phyloP scores from a whole-genome alignment of 2,888 invertebrate genomes.

The Phyllotreta striolata region DNA sequence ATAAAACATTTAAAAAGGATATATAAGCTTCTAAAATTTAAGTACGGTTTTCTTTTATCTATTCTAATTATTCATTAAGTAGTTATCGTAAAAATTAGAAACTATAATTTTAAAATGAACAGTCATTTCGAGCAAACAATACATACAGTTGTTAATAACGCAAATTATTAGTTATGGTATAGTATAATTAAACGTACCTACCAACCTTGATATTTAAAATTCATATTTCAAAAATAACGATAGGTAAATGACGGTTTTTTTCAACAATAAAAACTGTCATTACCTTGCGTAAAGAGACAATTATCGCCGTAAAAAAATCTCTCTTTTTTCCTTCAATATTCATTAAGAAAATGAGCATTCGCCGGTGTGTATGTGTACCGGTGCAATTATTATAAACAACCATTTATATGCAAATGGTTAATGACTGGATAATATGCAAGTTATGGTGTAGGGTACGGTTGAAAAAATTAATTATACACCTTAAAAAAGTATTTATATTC shows the following conservation, averaged over 20 bases:
- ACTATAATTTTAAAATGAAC: neutral
- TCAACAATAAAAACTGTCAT: conserved; percentile 11
- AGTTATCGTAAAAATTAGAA: no score
- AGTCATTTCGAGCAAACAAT: neutral
- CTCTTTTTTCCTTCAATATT: conserved; percentile 11
- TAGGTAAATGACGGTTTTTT: conserved; percentile 5
- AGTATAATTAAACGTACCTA: conserved; percentile 6
- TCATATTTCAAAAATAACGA: conserved; percentile 7
- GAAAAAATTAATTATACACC: conserved; percentile 30
- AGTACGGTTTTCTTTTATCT: no score
- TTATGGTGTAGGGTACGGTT: conserved; percentile 20
- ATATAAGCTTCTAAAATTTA: no score
- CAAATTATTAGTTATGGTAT: conserved; percentile 6
- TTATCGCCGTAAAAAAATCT: conserved; percentile 2
- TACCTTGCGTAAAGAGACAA: conserved; percentile 14
- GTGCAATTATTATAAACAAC: conserved; percentile 24
- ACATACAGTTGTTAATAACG: neutral
- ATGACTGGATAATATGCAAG: conserved; percentile 26
- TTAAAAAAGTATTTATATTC: conserved; percentile 27
- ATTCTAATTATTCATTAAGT: no score
- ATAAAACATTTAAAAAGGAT: no score
- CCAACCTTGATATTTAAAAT: conserved; percentile 14
- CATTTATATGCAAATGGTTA: conserved; percentile 31
- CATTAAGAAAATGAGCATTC: conserved; percentile 17
- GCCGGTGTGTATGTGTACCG: conserved; percentile 4